Evolutionary conservation across 2,797 vertebrate genomes (phyloP).

Genomic region (Sciurus carolinensis): DNA sequence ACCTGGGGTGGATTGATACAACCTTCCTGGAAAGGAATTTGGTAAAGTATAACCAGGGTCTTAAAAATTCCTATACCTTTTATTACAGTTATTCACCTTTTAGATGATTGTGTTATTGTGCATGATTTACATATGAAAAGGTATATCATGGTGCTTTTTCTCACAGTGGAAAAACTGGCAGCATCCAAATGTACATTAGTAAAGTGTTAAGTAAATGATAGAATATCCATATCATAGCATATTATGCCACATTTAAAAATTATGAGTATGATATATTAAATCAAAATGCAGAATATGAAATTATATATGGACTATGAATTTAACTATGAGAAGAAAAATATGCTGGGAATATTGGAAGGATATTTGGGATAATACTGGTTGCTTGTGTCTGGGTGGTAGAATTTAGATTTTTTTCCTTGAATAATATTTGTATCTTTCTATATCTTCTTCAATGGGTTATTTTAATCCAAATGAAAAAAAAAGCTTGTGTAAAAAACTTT

Average conservation of each 20-base stretch:
- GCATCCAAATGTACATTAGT: not conserved
- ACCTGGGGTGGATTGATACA: conserved; percentile 48
- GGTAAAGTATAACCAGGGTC: not conserved
- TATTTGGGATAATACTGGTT: conserved; percentile 61
- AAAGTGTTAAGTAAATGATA: conserved; percentile 57
- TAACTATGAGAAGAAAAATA: conserved; percentile 69
- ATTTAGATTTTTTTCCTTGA: conserved; percentile 19
- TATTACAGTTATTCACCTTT: conserved; percentile 29
- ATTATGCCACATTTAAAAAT: conserved; percentile 63
- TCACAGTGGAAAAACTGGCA: conserved; percentile 34
- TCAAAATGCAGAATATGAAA: conserved; percentile 63
- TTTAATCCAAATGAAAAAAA: conserved; percentile 34
- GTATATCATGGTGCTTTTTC: conserved; percentile 10
- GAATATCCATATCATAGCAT: conserved; percentile 29
- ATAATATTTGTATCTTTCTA: conserved; percentile 25
- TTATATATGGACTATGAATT: conserved; percentile 60
- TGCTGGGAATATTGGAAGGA: conserved; percentile 38
- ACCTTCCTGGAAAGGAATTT: conserved; percentile 51
- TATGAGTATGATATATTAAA: conserved; percentile 65
- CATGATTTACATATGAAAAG: conserved; percentile 13
- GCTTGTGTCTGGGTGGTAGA: not conserved
- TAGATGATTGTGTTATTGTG: conserved; percentile 53
- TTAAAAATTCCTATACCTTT: conserved; percentile 42
- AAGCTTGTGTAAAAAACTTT: conserved; percentile 1
- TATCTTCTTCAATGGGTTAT: not conserved